A percentile compares a stretch with the other conserved stretches of the same genome.
phyloP scores from a whole-genome alignment of 2,888 invertebrate species.

The Eupithecia subumbrata region DNA sequence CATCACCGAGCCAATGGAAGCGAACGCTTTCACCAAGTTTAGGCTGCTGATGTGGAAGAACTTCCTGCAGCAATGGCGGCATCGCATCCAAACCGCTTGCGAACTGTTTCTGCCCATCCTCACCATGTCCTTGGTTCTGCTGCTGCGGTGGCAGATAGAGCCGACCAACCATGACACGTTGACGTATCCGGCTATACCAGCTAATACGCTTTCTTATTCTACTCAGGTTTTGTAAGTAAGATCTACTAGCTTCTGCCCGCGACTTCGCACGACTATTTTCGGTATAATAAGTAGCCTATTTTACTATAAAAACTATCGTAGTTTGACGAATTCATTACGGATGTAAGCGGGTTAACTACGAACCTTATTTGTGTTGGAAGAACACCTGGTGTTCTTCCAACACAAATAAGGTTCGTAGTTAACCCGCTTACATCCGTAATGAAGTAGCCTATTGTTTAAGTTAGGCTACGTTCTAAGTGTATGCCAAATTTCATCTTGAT shows the following conservation, averaged over 20 bases:
- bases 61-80: constrained; percentile 89
- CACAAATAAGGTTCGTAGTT: no score
- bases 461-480: no score
- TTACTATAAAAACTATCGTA: no score
- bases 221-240: constrained; percentile 61
- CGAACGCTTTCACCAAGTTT: constrained; percentile 84
- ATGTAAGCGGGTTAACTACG: no score
- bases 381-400: no score
- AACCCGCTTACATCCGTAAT: no score
- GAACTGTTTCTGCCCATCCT: constrained; percentile 88
- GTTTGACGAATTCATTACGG: no score
- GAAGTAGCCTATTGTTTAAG: no score
- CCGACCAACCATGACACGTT: constrained; percentile 66
- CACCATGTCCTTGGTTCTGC: constrained; percentile 87
- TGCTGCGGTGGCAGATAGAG: constrained; percentile 87
- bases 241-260: neutral
- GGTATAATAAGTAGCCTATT: no score
- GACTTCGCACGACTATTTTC: no score
- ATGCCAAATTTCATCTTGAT: no score
- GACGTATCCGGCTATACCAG: constrained; percentile 61
- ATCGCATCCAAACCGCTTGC: constrained; percentile 86
- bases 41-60: constrained; percentile 93
- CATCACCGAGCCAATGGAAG: constrained; percentile 47
- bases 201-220: constrained; percentile 59
- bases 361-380: no score